Conservation (phyloP, 2,888 invertebrate genomes). For the Monopis laevigella region DNA sequence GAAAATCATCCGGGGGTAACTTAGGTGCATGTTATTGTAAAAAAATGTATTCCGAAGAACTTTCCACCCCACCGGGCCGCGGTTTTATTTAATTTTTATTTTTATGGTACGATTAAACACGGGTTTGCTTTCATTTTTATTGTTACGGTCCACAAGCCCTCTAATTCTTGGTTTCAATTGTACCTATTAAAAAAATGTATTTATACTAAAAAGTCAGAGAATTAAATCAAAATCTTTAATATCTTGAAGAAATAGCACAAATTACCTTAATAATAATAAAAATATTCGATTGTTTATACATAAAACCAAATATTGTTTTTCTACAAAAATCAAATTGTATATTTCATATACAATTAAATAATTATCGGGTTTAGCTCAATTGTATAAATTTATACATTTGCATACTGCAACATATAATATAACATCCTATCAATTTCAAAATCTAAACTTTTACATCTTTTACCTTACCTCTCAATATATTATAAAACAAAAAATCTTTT, state of each 20-base stretch:
- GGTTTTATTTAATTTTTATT: constrained; percentile 67
- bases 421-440: no score
- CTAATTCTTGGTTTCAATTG: constrained; percentile 64
- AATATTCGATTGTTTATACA: not conserved
- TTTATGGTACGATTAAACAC: constrained; percentile 64
- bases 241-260: constrained; percentile 20
- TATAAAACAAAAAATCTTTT: no score
- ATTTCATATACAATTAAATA: not conserved
- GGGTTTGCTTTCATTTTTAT: constrained; percentile 66
- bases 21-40: constrained; percentile 40
- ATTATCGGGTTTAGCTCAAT: no score
- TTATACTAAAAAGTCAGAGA: not conserved
- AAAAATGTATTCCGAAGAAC: constrained; percentile 49
- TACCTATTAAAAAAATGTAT: no score
- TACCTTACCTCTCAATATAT: no score
- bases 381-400: no score
- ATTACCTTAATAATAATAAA: not conserved
- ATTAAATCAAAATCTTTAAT: constrained; percentile 49
- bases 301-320: no score
- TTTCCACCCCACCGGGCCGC: constrained; percentile 55
- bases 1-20: constrained; percentile 5
- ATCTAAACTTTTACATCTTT: no score
- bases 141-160: constrained; percentile 62
- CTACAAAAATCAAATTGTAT: not conserved
- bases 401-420: no score